Percentiles rank a stretch among this genome's conserved stretches.
phyloP scores from a whole-genome alignment of 2,888 invertebrate genomes.

The Folsomia candida region DNA sequence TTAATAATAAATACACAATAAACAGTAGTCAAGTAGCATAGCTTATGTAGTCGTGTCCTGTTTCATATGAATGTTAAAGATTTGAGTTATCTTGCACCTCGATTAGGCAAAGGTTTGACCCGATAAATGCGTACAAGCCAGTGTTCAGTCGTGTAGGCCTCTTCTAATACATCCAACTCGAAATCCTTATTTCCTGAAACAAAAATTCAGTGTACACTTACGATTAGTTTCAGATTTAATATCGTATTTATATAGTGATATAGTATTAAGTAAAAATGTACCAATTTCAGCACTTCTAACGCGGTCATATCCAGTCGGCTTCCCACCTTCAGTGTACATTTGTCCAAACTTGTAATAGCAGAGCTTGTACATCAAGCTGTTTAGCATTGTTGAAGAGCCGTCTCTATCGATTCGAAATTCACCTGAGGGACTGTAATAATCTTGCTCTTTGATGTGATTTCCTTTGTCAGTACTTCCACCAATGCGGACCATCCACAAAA shows the following conservation, averaged over 20 bases:
- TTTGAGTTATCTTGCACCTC: slow-evolving; percentile 60
- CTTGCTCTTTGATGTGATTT: slow-evolving; percentile 90
- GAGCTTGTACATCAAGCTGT: slow-evolving; percentile 99
- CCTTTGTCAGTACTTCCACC: slow-evolving; percentile 94
- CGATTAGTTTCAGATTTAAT: too few relatives aligned
- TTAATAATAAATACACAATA: too few relatives aligned
- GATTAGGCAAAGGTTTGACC: slow-evolving; percentile 89
- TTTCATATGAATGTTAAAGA: too few relatives aligned
- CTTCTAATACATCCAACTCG: slow-evolving; percentile 95
- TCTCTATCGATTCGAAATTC: slow-evolving; percentile 96
- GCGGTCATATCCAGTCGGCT: slow-evolving; percentile 93
- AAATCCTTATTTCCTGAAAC: slow-evolving; percentile 99
- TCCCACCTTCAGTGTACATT: slow-evolving; percentile 88
- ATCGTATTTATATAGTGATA: too few relatives aligned
- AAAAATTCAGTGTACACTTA: too few relatives aligned
- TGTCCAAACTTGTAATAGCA: slow-evolving; percentile 97
- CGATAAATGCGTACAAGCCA: slow-evolving; percentile 98
- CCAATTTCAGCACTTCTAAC: slow-evolving; percentile 93
- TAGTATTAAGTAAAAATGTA: too few relatives aligned
- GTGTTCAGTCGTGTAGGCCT: slow-evolving; percentile 98
- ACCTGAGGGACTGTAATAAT: slow-evolving; percentile 92
- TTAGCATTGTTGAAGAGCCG: slow-evolving; percentile 84
- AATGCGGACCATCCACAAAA: slow-evolving; percentile 98
- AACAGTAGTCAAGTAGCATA: too few relatives aligned
- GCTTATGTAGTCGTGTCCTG: too few relatives aligned